Base-by-base conservation (phyloP, 2,113 vertebrate species). In the Oncorhynchus kisutch region DNA sequence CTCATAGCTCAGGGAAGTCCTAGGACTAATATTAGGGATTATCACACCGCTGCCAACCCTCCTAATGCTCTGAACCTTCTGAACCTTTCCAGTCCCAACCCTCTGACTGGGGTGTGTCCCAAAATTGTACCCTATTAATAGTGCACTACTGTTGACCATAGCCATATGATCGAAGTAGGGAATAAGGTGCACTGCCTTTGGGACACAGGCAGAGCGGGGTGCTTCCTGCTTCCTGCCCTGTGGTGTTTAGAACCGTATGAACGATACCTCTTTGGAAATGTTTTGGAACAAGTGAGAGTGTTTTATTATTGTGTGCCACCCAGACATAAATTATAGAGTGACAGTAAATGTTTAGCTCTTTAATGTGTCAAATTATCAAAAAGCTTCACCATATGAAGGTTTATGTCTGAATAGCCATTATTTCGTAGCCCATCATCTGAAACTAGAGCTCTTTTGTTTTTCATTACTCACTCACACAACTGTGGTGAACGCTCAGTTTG, bases 161-260 rank as follows among this genome's bases (percentile, higher is more conserved):
- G 51, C 16, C 5, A 14, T 18, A 54, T 54, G 51, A 54, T 1
- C 14, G 3, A 54, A 9, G 39, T 45, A 11, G 39, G 39, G 9
- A 45, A 45, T 45, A 45, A 11, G 39, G 39, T 45, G 39, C 39
- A 45, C 39, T 11, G 39, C 39, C 8, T 45, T 45, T 51, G 27
- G 48, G 7, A 71, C 20, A 66, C 29, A 31, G 49, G 27, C 59
- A 62, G 57, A 75, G 77, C 71, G 83, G 90, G 80, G 81, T 88
- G 87, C 82, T 83, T 90, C 81, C 49, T 77, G 20, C 65, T 59
- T 79, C 62, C 81, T 31, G 39, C 9, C 39, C 27, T 67, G 24
- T 5, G 39, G 24, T 71, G 49, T 34, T 78, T 73, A 65, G 81
- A 18, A 29, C 22, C 13, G 72, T 11, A 11, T 24, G 62, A 64